Evolutionary conservation across 2,797 vertebrate genomes (phyloP), one percentile per base, ranked within the genome.

Genomic region (Silurus aristotelis): DNA sequence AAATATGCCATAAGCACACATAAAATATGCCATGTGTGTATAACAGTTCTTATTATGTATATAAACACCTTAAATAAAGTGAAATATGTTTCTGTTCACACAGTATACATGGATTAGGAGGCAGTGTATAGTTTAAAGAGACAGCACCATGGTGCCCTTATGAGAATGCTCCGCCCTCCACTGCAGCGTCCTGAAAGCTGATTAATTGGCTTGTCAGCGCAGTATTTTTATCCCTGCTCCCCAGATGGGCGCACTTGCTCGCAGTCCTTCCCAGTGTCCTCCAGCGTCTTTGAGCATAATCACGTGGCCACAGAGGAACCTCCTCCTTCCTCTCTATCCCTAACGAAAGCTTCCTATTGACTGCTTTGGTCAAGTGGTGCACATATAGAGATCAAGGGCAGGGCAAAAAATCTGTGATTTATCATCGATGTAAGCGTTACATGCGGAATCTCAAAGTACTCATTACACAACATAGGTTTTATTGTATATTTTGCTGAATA

Each of bases 201-300:
- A 91, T 91, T 91, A 91, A 91, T 91, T 91, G 89, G 89, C 90
- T 88, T 92, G 91, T 90, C 90, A 91, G 89, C 81, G 86, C 83
- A 87, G 89, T 92, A 92, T 92, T 92, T 91, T 90, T 92, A 90
- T 90, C 90, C 89, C 88, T 60, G 80, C 68, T 91, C 91, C 90
- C 91, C 72, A 88, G 90, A 87, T 82, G 89, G 85, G 87, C 31
- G 83, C 86, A 75, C 80, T 76, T 61, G 85, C 85, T 86, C 83
- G 27, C 77, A 89, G 90, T 89, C 89, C 89, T 89, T 90, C 83
- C 85, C 80, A 12, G 77, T 89, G 91, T 90, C 88, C 91, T 91
- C 88, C 81, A 72, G 84, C 48, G 88, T 89, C 88, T 89, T 89
- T 77, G 78, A 89, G 79, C 70, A 72, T 55, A 52, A 84, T 86